A percentile compares a stretch with the other conserved stretches of the same genome.
Evolutionary conservation across 2,888 invertebrate species (phyloP).

Genomic region (Amphimallon solstitiale): DNA sequence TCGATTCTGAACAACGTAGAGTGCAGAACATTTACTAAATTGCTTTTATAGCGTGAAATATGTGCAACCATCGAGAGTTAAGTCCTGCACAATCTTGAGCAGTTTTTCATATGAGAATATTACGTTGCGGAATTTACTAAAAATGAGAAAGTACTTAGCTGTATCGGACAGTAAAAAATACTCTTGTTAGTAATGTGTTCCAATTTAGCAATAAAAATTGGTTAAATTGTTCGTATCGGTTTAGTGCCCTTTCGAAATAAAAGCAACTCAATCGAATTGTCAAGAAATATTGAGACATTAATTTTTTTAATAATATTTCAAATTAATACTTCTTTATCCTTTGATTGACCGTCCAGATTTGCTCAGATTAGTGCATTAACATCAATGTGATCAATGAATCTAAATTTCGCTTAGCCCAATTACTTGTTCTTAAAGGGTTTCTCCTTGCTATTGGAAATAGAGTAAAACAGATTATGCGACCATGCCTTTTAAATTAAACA

Average conservation of each 20-base stretch:
- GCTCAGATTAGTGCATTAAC: too few species aligned
- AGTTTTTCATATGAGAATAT: conserved; percentile 1
- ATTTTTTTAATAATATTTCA: not conserved
- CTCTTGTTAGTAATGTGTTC: not conserved
- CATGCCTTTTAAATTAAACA: too few species aligned
- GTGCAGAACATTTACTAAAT: conserved; percentile 25
- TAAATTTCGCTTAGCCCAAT: too few species aligned
- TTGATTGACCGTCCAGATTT: too few species aligned
- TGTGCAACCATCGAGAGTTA: conserved; percentile 23
- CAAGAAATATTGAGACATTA: not conserved
- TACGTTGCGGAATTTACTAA: conserved; percentile 5
- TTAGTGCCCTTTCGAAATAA: not conserved
- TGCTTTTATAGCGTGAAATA: conserved; percentile 31
- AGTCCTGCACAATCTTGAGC: conserved; percentile 12
- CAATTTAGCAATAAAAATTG: not conserved
- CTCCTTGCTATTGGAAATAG: too few species aligned
- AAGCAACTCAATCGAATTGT: not conserved
- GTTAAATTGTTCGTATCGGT: conserved; percentile 8
- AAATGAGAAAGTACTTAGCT: conserved; percentile 10
- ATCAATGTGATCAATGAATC: too few species aligned
- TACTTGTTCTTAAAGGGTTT: too few species aligned
- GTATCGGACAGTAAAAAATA: conserved; percentile 15
- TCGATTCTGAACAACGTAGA: conserved; percentile 8
- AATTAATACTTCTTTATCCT: not conserved
- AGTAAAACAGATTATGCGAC: too few species aligned